These are phyloP conservation scores for Solenodon paradoxus DNA, from an alignment of 2,113 vertebrate species.

Conservation along the genomic window DNA sequence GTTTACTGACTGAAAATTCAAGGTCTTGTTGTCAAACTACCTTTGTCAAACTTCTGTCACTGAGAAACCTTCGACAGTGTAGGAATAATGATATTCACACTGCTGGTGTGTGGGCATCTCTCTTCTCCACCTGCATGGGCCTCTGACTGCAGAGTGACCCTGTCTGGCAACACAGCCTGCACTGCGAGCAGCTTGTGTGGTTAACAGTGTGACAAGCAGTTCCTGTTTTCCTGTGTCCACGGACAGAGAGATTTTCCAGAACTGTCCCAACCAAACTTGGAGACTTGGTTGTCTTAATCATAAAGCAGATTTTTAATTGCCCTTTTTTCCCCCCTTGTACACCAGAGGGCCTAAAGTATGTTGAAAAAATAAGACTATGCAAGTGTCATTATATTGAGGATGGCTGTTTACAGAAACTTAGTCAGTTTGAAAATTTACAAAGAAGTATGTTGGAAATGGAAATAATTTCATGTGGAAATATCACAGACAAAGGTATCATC, in stretches of 20 bases:
- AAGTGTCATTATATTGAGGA: slow-evolving; percentile 96
- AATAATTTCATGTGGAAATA: slow-evolving; percentile 94
- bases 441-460: slow-evolving; percentile 87
- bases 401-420: slow-evolving; percentile 89
- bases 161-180: background rate
- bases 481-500: slow-evolving; percentile 92
- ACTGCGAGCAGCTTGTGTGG: background rate
- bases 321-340: background rate
- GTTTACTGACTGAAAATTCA: slow-evolving; percentile 17
- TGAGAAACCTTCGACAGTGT: background rate
- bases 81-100: background rate
- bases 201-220: background rate
- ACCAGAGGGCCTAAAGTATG: slow-evolving; percentile 91
- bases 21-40: background rate
- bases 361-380: slow-evolving; percentile 91
- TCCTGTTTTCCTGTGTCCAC: background rate
- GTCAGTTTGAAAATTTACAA: slow-evolving; percentile 88
- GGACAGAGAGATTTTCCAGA: background rate
- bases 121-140: background rate
- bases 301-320: background rate
- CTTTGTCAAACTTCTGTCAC: background rate
- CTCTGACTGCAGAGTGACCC: background rate
- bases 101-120: rapidly evolving
- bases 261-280: background rate
- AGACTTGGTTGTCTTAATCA: background rate